A percentile compares a stretch with the other conserved stretches of the same genome.
Conservation (phyloP, 1,140 invertebrate species). For the Saccostrea cuccullata region DNA sequence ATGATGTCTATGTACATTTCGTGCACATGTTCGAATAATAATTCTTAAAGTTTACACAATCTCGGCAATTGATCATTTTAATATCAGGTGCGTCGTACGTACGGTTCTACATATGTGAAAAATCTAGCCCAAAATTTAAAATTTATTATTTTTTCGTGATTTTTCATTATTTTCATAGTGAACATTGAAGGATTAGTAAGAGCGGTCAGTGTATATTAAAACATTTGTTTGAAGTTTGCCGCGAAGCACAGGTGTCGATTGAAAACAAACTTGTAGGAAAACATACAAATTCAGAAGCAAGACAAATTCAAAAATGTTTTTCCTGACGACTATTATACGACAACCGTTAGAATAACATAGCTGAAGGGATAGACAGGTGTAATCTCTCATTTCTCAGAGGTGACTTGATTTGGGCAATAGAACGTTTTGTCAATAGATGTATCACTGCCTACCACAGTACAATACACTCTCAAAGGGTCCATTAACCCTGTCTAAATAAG, state of each 20-base stretch:
- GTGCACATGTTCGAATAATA: constrained; percentile 31
- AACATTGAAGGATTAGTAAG: not conserved
- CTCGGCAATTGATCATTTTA: constrained; percentile 24
- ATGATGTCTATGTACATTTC: constrained; percentile 3
- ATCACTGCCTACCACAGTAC: not conserved
- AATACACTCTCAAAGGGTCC: not conserved
- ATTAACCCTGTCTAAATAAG: constrained; percentile 22
- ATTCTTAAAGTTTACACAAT: constrained; percentile 1
- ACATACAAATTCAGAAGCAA: constrained; percentile 5
- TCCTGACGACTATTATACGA: not conserved
- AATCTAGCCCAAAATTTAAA: not conserved
- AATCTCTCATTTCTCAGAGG: not conserved
- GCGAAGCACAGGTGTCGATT: constrained; percentile 20
- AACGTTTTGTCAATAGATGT: not conserved
- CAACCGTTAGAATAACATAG: constrained; percentile 14
- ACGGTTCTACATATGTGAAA: not conserved
- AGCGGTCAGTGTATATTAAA: constrained; percentile 10
- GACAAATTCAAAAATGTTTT: constrained; percentile 21
- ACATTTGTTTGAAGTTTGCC: constrained; percentile 13
- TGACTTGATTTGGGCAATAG: constrained; percentile 13
- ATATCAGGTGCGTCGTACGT: not conserved
- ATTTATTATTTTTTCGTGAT: constrained; percentile 35
- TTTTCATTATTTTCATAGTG: constrained; percentile 26
- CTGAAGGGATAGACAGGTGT: constrained; percentile 5
- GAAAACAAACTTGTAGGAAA: constrained; percentile 23